Percentiles rank a stretch among this genome's conserved stretches.
These are phyloP conservation scores for Cheilosia urbana DNA, from an alignment of 2,888 invertebrate species.

Conservation along the genomic window DNA sequence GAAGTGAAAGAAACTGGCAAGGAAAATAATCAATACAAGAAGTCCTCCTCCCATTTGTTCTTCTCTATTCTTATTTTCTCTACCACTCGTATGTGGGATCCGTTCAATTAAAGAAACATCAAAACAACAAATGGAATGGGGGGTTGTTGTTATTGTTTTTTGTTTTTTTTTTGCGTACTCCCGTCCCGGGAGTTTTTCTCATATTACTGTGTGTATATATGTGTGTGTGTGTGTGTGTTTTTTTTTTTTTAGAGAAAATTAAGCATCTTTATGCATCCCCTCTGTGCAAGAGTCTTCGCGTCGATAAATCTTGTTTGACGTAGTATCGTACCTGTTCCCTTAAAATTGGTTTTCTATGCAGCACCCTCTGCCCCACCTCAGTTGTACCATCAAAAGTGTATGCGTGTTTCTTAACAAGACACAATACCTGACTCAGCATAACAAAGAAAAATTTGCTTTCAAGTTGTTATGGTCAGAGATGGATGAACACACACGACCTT, in stretches of 20 bases:
- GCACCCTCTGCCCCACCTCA: background rate
- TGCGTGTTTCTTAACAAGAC: constrained; percentile 25
- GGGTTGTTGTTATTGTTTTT: constrained; percentile 37
- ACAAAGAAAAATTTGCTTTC: constrained; percentile 46
- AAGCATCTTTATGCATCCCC: constrained; percentile 37
- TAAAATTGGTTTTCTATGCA: constrained; percentile 33
- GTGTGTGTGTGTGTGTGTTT: background rate
- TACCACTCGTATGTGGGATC: constrained; percentile 45
- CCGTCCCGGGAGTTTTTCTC: constrained; percentile 44
- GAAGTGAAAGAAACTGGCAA: constrained; percentile 65
- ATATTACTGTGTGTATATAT: background rate
- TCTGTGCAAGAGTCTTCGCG: constrained; percentile 2
- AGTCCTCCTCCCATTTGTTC: constrained; percentile 25
- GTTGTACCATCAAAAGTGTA: background rate
- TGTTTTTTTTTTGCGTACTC: background rate
- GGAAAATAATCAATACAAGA: constrained; percentile 72
- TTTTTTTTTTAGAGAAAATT: constrained; percentile 29
- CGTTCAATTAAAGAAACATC: constrained; percentile 64
- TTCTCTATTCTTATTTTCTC: constrained; percentile 24
- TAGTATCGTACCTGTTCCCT: constrained; percentile 59
- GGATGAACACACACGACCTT: constrained; percentile 73
- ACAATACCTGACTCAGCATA: constrained; percentile 53
- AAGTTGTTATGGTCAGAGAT: constrained; percentile 56
- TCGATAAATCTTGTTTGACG: constrained; percentile 47
- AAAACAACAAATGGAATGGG: constrained; percentile 40